A percentile compares a stretch with the other conserved stretches of the same genome.
phyloP scores from a whole-genome alignment of 2,797 vertebrate species.

The Fistularia tabacaria region DNA sequence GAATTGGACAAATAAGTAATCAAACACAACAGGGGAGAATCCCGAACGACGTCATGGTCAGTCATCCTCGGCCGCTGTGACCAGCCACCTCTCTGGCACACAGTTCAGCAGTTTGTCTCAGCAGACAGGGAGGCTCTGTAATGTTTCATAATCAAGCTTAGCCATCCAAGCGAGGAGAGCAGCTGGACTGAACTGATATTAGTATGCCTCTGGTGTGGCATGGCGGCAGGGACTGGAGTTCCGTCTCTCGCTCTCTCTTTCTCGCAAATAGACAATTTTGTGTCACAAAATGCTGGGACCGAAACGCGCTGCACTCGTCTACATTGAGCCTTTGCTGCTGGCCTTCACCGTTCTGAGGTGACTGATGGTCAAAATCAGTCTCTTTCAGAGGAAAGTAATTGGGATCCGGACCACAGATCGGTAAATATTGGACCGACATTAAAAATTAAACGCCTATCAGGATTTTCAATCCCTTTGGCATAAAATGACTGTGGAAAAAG shows the following conservation, averaged over 20 bases:
- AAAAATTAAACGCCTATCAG: too few relatives aligned
- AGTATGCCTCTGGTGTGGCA: conserved; percentile 57
- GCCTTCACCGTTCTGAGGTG: conserved; percentile 29
- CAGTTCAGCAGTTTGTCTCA: conserved; percentile 30
- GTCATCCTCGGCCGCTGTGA: conserved; percentile 19
- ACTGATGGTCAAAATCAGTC: not conserved
- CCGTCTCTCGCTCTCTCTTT: conserved; percentile 8
- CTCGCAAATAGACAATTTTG: conserved; percentile 47
- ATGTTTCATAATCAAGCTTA: conserved; percentile 60
- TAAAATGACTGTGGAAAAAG: too few relatives aligned
- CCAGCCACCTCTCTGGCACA: conserved; percentile 33
- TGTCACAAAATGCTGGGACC: conserved; percentile 45
- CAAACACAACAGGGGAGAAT: conserved; percentile 16
- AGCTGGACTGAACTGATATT: conserved; percentile 59
- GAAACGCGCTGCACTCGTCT: conserved; percentile 28
- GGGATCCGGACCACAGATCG: too few relatives aligned
- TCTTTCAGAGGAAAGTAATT: too few relatives aligned
- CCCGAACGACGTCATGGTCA: conserved; percentile 11
- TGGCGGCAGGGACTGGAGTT: conserved; percentile 41
- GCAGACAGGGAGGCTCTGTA: conserved; percentile 48
- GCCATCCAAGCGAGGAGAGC: conserved; percentile 48
- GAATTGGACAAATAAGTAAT: conserved; percentile 19
- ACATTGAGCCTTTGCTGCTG: conserved; percentile 34
- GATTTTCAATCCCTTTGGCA: too few relatives aligned
- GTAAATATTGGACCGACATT: too few relatives aligned